Evolutionary conservation across 2,113 vertebrate genomes (phyloP), one percentile per base, ranked within the genome.

Genomic region (Tenebrosternarchus preto): DNA sequence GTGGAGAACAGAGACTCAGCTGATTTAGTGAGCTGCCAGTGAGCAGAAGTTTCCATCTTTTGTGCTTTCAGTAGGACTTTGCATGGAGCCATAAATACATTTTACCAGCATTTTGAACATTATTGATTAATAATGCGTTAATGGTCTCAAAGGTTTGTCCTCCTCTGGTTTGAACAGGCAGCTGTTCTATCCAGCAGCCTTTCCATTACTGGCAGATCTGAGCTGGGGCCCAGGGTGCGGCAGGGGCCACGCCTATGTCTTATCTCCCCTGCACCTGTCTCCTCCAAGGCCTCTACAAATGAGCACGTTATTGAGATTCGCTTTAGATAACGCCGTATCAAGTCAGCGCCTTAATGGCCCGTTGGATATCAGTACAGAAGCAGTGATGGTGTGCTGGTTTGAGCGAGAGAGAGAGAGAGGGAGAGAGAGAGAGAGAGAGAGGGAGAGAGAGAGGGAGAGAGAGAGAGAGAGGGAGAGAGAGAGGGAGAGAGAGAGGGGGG

Each of bases 281-380:
- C 4, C 17, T 64, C 31, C 11, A 11, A 77, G 46, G 43, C 43
- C 43, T 12, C 43, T 50, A 50, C 43, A 50, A 50, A 50, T 50
- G 43, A 50, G 43, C 43, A 15, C 63, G 25, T 55, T 22, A 43
- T 63, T 33, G 20, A 77, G 60, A n/a, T 77, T 67, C 61, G n/a
- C 43, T 66, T 55, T 46, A 55, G 24, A 77, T 66, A 77, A 66
- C 66, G 19, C 17, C 59, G 15, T 11, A 67, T 67, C 33, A 2
- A 27, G 39, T 2, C 24, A 63, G 20, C 2, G 5, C 17, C 11
- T 11, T 64, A 64, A 53, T 25, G 43, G 33, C 57, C 24, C n/a
- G 57, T 43, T 64, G 59, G 31, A 73, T 12, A 50, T 50, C 43
- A 15, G 43, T 50, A 50, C 43, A 50, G 43, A 15, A 50, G 43